Evolutionary conservation across 2,888 invertebrate species (phyloP).

Genomic region (Pseudolycoriella hygida): DNA sequence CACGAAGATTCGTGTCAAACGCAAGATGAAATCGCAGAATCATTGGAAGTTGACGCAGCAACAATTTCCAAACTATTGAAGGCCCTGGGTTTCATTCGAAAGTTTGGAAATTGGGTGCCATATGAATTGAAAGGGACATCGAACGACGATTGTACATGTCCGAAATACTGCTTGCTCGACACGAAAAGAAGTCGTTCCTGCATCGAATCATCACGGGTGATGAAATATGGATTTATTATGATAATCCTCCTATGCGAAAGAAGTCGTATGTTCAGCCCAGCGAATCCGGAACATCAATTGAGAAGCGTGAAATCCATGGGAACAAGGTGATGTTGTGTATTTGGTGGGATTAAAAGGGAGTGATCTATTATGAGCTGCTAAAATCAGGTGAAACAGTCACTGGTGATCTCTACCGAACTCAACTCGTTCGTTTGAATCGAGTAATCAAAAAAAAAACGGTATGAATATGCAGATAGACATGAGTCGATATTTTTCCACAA

Average conservation of each 20-base stretch:
- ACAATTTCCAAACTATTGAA: slow-evolving; percentile 1
- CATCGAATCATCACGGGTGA: no score
- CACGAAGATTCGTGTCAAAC: neutral
- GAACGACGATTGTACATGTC: slow-evolving; percentile 1
- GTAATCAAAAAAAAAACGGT: no score
- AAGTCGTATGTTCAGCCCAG: neutral
- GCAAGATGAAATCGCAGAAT: slow-evolving; percentile 1
- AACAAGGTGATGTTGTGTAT: no score
- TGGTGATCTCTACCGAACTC: no score
- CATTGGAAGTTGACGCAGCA: neutral
- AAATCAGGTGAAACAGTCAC: slow-evolving; percentile 6
- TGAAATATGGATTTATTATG: no score
- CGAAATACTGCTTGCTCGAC: neutral
- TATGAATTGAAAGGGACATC: no score
- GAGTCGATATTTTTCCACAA: no score
- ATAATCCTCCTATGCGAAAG: no score
- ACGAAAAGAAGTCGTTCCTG: no score
- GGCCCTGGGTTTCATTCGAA: slow-evolving; percentile 4
- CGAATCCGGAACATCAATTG: neutral
- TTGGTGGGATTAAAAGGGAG: no score
- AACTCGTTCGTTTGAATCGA: no score
- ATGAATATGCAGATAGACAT: no score
- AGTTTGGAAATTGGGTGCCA: slow-evolving; percentile 9
- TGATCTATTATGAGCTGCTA: slow-evolving; percentile 4
- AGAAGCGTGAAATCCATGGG: neutral